Percentiles rank a stretch among this genome's conserved stretches.
phyloP scores from a whole-genome alignment of 2,888 invertebrate genomes.

The Spilarctia lutea region DNA sequence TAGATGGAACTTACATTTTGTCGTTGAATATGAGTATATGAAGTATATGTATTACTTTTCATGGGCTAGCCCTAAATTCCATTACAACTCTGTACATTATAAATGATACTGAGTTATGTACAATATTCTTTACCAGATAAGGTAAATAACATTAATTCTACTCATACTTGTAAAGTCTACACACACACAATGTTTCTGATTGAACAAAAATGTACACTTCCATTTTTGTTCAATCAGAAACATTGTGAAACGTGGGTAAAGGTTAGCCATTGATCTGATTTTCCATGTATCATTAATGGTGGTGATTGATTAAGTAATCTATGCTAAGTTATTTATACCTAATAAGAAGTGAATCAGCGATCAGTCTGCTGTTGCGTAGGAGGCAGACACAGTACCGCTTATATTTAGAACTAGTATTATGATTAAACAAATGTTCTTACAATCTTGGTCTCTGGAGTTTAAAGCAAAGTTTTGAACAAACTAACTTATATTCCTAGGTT shows the following conservation, averaged over 20 bases:
- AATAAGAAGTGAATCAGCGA: constrained; percentile 43
- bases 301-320: constrained; percentile 31
- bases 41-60: not conserved
- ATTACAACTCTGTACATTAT: not conserved
- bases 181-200: no score
- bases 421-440: constrained; percentile 9
- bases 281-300: constrained; percentile 15
- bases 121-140: not conserved
- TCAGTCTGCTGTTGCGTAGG: constrained; percentile 39
- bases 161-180: no score
- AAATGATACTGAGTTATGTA: not conserved
- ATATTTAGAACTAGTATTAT: constrained; percentile 41
- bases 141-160: not conserved
- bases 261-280: not conserved
- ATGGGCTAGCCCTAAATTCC: not conserved
- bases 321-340: constrained; percentile 41
- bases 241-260: not conserved
- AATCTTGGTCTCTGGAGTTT: not conserved
- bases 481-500: not conserved
- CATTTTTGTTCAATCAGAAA: not conserved
- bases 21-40: not conserved
- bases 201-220: no score
- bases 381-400: constrained; percentile 26
- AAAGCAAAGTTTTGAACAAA: not conserved
- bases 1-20: no score